phyloP scores from a whole-genome alignment of 2,113 vertebrate genomes.

The Trematomus loennbergii region DNA sequence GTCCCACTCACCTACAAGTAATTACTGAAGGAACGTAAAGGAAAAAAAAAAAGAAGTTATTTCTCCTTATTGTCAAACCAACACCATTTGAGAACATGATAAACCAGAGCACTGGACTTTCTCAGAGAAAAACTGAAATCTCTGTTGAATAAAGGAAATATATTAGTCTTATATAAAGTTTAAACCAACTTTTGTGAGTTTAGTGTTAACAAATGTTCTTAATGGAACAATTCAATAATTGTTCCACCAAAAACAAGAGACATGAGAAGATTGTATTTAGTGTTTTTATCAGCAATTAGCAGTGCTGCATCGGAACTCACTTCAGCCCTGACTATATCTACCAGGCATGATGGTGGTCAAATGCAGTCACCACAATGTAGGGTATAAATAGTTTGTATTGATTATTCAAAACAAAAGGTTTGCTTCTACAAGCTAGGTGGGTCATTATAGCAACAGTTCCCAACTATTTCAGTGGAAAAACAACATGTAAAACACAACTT shows the following conservation, averaged over 20 bases:
- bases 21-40: slow-evolving; percentile 1
- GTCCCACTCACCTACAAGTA: not conserved
- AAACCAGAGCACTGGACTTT: not conserved
- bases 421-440: not conserved
- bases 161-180: not conserved
- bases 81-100: not conserved
- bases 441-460: not conserved
- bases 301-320: not conserved
- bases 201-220: not conserved
- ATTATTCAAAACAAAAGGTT: not conserved
- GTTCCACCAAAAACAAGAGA: not conserved
- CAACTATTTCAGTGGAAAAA: not conserved
- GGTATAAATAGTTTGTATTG: not conserved
- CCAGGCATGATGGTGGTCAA: not conserved
- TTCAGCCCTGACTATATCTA: not conserved
- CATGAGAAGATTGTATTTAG: not conserved
- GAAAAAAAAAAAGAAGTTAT: not conserved
- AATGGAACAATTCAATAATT: not conserved
- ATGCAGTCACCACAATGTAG: not conserved
- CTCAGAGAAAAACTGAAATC: not conserved
- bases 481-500: not conserved
- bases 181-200: not conserved
- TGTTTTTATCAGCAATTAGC: not conserved
- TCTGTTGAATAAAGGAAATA: slow-evolving; percentile 1
- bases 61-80: not conserved